Conservation (phyloP, 2,888 invertebrate genomes). For the Zaprionus lineosus region DNA sequence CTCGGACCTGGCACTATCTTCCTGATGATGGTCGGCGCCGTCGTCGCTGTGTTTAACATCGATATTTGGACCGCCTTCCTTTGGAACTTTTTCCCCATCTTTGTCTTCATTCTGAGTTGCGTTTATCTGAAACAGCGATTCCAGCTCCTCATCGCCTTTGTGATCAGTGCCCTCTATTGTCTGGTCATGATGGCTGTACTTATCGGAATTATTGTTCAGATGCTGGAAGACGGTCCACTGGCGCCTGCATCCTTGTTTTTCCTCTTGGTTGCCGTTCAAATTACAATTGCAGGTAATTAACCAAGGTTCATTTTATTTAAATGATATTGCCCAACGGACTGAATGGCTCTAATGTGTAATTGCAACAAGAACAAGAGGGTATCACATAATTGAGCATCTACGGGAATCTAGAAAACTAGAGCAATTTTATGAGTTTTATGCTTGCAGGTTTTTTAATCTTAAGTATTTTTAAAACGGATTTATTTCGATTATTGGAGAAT, state of each 20-base stretch:
- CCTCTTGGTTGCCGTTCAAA: conserved; percentile 87
- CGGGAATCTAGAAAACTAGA: too few relatives aligned
- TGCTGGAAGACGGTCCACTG: conserved; percentile 89
- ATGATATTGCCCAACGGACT: too few relatives aligned
- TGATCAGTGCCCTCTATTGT: conserved; percentile 90
- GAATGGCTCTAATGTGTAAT: too few relatives aligned
- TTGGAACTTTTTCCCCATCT: conserved; percentile 88
- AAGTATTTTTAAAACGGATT: too few relatives aligned
- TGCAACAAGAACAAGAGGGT: too few relatives aligned
- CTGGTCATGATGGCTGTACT: conserved; percentile 94
- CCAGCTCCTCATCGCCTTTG: conserved; percentile 89
- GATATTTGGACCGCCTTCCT: conserved; percentile 87
- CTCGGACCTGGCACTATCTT: conserved; percentile 90
- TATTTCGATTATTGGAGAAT: too few relatives aligned
- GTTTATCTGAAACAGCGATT: conserved; percentile 85
- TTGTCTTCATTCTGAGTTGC: conserved; percentile 87
- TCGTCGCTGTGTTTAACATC: conserved; percentile 88
- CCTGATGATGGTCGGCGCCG: conserved; percentile 90
- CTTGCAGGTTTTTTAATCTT: too few relatives aligned
- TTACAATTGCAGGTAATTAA: conserved; percentile 85
- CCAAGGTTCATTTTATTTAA: too few relatives aligned
- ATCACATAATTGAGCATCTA: too few relatives aligned
- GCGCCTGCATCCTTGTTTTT: conserved; percentile 94
- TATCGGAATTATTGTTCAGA: conserved; percentile 90
- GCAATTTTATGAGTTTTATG: too few relatives aligned